Conservation (phyloP, 1,140 invertebrate genomes). For the Vollenhovia emeryi region DNA sequence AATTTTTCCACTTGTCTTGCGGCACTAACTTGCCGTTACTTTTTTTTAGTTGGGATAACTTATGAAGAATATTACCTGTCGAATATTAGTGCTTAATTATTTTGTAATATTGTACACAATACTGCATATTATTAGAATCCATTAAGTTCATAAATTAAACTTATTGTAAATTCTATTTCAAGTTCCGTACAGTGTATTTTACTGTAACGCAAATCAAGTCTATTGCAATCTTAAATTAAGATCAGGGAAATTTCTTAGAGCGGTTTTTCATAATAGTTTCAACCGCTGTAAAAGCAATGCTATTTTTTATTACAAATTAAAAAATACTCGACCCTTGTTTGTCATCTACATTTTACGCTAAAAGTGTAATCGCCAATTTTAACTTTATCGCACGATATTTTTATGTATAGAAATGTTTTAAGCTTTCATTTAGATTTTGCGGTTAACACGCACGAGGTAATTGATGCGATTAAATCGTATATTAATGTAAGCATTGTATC, state of each 20-base stretch:
- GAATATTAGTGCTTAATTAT: too few species aligned
- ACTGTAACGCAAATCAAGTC: neutral
- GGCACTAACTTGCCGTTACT: too few species aligned
- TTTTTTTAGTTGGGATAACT: neutral
- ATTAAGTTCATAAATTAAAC: neutral
- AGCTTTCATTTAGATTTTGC: neutral
- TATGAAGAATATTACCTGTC: neutral
- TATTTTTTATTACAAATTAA: neutral
- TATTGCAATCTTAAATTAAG: neutral
- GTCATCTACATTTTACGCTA: neutral
- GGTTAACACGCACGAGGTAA: neutral
- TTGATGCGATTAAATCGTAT: too few species aligned
- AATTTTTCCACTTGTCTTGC: too few species aligned
- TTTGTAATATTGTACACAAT: neutral
- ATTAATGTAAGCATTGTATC: neutral
- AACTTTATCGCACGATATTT: neutral
- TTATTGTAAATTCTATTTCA: neutral
- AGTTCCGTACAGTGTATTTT: neutral
- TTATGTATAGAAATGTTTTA: neutral
- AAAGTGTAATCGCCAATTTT: neutral
- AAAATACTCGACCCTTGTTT: neutral
- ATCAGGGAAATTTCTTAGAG: neutral
- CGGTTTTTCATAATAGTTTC: neutral
- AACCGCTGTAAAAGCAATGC: neutral
- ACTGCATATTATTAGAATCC: neutral